Evolutionary conservation across 2,797 vertebrate species (phyloP), one percentile per base, ranked within the genome.

Genomic region (Euthynnus affinis): DNA sequence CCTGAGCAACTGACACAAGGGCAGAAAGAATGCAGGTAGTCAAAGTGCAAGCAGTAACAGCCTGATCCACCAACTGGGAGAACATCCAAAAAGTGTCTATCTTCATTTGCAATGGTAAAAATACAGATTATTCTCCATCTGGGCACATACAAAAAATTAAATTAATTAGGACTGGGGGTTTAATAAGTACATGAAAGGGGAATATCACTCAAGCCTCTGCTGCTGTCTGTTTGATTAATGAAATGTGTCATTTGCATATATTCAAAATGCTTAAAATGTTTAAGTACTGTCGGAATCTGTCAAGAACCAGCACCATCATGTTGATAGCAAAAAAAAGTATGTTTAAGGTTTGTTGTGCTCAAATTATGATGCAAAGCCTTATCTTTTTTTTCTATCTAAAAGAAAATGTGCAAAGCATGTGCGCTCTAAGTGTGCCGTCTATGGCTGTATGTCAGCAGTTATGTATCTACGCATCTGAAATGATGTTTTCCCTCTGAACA

Each of bases 381-480:
- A 46, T 52, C 12, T 55, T 66, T 69, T 14, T 29, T 29, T 14
- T n/a, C n/a, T 13, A 22, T 52, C 9, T 17, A 7, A n/a, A 34
- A 29, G 5, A 17, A 48, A 49, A 37, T 27, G 23, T 69, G 63
- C 8, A 48, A 58, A 68, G n/a, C 15, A 14, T 17, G 13, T 22
- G 12, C 12, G 9, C 17, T 53, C 25, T 56, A 34, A 59, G 27
- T 37, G 48, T 27, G 25, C 5, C 2, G n/a, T n/a, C 22, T 66
- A 14, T 17, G 63, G 32, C 56, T 23, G 48, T 13, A 25, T 52
- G 9, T 76, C 58, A 63, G 51, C 23, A 20, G 15, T 25, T 22
- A 14, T 15, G 27, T 34, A 62, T 70, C 55, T 59, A 20, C 69
- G 61, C 56, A 44, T 81, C 29, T 62, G 25, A 75, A 78, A 68